These are phyloP conservation scores for Suricata suricatta DNA, from an alignment of 2,113 vertebrate genomes.

Conservation along the genomic window DNA sequence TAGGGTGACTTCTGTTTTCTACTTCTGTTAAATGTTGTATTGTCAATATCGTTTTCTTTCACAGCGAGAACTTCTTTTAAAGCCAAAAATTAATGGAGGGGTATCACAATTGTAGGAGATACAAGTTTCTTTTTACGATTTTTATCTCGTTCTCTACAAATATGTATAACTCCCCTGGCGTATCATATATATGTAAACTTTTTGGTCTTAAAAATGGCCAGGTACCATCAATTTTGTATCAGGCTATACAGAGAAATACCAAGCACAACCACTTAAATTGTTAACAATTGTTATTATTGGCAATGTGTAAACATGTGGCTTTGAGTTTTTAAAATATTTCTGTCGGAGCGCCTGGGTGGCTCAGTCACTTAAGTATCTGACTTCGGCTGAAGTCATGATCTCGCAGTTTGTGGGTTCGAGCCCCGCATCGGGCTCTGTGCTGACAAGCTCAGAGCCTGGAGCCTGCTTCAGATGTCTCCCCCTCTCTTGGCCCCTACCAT, in stretches of 20 bases:
- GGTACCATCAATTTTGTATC: not conserved
- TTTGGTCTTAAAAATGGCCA: not conserved
- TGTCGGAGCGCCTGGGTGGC: no score
- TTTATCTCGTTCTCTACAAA: slow-evolving; percentile 27
- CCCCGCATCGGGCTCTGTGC: no score
- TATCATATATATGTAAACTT: not conserved
- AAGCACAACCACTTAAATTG: not conserved
- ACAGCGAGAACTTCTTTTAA: not conserved
- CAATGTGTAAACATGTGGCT: not conserved
- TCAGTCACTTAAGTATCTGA: no score
- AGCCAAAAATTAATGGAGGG: not conserved
- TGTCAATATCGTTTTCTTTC: not conserved
- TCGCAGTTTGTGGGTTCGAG: no score
- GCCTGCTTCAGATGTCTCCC: no score
- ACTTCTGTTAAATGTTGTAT: not conserved
- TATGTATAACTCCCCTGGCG: not conserved
- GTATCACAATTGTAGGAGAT: not conserved
- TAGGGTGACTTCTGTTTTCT: not conserved
- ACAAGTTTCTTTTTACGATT: not conserved
- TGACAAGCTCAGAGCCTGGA: no score
- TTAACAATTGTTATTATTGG: not conserved
- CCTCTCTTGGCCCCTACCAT: no score
- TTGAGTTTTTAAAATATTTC: not conserved
- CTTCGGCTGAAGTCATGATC: no score
- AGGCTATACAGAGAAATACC: not conserved